phyloP scores from a whole-genome alignment of 2,888 invertebrate species.

The Craniophora ligustri region DNA sequence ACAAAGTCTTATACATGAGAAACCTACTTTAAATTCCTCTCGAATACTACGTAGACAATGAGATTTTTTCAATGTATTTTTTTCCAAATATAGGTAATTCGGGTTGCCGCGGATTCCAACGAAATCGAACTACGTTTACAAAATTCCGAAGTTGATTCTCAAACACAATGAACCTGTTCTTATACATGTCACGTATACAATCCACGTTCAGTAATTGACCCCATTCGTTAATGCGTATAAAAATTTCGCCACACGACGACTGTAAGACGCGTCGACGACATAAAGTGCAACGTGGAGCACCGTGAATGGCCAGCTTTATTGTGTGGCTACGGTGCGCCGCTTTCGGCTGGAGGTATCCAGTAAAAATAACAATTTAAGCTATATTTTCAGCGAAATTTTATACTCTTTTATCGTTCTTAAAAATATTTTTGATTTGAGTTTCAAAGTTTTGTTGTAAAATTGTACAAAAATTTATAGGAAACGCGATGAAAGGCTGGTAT shows the following conservation, averaged over 20 bases:
- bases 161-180: background rate
- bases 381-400: constrained; percentile 31
- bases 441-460: constrained; percentile 30
- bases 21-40: constrained; percentile 12
- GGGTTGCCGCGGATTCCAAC: constrained; percentile 11
- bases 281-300: constrained; percentile 28
- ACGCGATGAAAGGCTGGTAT: constrained; percentile 5
- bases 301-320: constrained; percentile 40
- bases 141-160: background rate
- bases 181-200: constrained; percentile 18
- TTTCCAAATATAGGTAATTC: constrained; percentile 7
- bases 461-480: constrained; percentile 15
- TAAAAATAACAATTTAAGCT: constrained; percentile 42
- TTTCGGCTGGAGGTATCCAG: constrained; percentile 23
- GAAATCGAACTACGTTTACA: background rate
- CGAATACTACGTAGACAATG: background rate
- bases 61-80: constrained; percentile 15
- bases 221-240: constrained; percentile 29
- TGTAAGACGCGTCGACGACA: constrained; percentile 18
- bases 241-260: constrained; percentile 21
- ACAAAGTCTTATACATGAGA: background rate
- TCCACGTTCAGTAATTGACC: constrained; percentile 32
- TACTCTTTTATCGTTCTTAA: constrained; percentile 26
- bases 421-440: constrained; percentile 29
- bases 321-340: constrained; percentile 5